Evolutionary conservation across 2,113 vertebrate genomes (phyloP).

Genomic region (Phainopepla nitens): DNA sequence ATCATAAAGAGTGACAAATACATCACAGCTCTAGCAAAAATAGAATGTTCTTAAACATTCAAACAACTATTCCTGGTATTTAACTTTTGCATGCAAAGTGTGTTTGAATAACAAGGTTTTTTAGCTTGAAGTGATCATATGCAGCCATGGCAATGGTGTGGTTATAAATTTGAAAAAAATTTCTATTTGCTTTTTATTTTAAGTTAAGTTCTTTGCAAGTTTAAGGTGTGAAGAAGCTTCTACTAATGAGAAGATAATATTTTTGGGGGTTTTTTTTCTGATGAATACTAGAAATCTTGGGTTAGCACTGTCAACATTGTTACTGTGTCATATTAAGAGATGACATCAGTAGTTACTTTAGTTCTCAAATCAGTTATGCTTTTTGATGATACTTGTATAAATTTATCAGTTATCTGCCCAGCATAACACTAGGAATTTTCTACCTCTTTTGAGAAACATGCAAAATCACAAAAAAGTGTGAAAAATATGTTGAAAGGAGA

Average conservation of each 20-base stretch:
- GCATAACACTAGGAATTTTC: background rate
- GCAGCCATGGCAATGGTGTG: background rate
- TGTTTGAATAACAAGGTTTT: background rate
- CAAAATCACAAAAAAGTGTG: background rate
- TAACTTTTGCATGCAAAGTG: background rate
- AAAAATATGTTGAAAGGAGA: background rate
- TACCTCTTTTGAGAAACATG: background rate
- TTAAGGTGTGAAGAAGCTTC: background rate
- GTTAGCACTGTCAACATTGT: background rate
- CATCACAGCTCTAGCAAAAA: background rate
- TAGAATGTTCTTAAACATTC: background rate
- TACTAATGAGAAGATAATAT: background rate
- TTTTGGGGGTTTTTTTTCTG: background rate
- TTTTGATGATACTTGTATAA: background rate
- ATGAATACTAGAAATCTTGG: background rate
- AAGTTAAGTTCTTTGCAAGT: background rate
- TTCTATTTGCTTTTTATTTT: background rate
- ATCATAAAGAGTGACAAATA: background rate
- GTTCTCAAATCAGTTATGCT: background rate
- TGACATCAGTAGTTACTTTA: background rate
- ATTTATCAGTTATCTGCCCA: background rate
- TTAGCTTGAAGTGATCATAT: background rate
- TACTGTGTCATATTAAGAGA: background rate
- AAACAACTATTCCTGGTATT: background rate
- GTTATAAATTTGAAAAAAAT: background rate